Conservation (phyloP, 2,888 invertebrate species). For the Hydropsyche betteni region DNA sequence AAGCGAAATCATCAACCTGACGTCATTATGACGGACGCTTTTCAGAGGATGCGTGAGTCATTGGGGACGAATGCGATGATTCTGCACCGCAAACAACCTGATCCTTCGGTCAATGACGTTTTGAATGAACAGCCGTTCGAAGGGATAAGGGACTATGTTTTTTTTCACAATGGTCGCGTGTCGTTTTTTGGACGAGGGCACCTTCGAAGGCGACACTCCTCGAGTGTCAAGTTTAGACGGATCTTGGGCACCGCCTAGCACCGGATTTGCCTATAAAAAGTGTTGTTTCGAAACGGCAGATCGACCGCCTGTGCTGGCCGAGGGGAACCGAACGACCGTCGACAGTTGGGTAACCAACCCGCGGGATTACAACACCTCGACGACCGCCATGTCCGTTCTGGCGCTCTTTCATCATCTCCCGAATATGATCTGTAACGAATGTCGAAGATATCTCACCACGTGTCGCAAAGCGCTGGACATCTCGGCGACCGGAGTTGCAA, state of each 20-base stretch:
- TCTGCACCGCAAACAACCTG: not conserved
- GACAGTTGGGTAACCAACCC: slow-evolving; percentile 53
- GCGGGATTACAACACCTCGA: slow-evolving; percentile 49
- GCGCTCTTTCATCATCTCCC: slow-evolving; percentile 50
- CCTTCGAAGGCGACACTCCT: slow-evolving; percentile 9
- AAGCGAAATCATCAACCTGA: not conserved
- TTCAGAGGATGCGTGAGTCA: slow-evolving; percentile 36
- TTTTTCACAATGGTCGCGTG: not conserved
- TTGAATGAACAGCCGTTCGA: no score
- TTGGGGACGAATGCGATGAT: slow-evolving; percentile 7
- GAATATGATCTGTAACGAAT: slow-evolving; percentile 46
- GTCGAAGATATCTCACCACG: slow-evolving; percentile 32
- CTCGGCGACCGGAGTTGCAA: not conserved
- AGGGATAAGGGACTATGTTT: no score
- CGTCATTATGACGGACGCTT: slow-evolving; percentile 37
- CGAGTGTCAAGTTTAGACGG: slow-evolving; percentile 19
- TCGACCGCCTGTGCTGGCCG: slow-evolving; percentile 46
- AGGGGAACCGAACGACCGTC: slow-evolving; percentile 36
- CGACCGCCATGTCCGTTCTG: slow-evolving; percentile 46
- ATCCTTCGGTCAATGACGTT: slow-evolving; percentile 30
- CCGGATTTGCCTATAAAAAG: slow-evolving; percentile 55
- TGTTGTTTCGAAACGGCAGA: slow-evolving; percentile 52
- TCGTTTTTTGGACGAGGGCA: not conserved
- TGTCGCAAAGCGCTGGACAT: not conserved
- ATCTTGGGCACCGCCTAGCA: slow-evolving; percentile 43